phyloP scores from a whole-genome alignment of 2,888 invertebrate genomes.

The Habroteleia sp. region DNA sequence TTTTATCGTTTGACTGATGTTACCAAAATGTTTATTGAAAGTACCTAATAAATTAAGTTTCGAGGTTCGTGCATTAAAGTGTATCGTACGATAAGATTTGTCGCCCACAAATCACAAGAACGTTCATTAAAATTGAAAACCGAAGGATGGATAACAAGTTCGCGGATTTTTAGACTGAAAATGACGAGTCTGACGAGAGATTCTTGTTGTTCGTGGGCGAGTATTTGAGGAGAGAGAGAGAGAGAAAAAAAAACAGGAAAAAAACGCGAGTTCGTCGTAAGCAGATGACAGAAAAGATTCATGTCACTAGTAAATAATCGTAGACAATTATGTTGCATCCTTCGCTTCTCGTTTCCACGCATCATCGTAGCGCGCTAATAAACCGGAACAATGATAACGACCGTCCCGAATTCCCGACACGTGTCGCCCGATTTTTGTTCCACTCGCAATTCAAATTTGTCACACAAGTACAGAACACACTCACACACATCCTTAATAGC shows the following conservation, averaged over 20 bases:
- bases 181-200: slow-evolving; percentile 16
- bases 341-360: slow-evolving; percentile 68
- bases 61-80: slow-evolving; percentile 65
- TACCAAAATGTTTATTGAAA: slow-evolving; percentile 80
- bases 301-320: slow-evolving; percentile 60
- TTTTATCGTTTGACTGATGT: slow-evolving; percentile 80
- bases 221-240: slow-evolving; percentile 58
- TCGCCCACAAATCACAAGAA: slow-evolving; percentile 28
- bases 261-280: slow-evolving; percentile 63
- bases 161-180: too few relatives aligned
- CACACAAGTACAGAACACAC: slow-evolving; percentile 64
- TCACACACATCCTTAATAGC: slow-evolving; percentile 48
- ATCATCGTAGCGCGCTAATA: slow-evolving; percentile 69
- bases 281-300: slow-evolving; percentile 63
- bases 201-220: slow-evolving; percentile 45
- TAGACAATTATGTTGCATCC: slow-evolving; percentile 62
- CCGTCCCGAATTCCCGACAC: slow-evolving; percentile 57
- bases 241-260: slow-evolving; percentile 62
- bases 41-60: slow-evolving; percentile 79
- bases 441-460: slow-evolving; percentile 35
- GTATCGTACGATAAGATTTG: slow-evolving; percentile 49
- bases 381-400: slow-evolving; percentile 59
- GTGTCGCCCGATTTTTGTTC: slow-evolving; percentile 53
- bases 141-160: too few relatives aligned
- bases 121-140: too few relatives aligned